A percentile compares a stretch with the other conserved stretches of the same genome.
phyloP scores from a whole-genome alignment of 1,140 invertebrate species.

The Leucophenga varia region DNA sequence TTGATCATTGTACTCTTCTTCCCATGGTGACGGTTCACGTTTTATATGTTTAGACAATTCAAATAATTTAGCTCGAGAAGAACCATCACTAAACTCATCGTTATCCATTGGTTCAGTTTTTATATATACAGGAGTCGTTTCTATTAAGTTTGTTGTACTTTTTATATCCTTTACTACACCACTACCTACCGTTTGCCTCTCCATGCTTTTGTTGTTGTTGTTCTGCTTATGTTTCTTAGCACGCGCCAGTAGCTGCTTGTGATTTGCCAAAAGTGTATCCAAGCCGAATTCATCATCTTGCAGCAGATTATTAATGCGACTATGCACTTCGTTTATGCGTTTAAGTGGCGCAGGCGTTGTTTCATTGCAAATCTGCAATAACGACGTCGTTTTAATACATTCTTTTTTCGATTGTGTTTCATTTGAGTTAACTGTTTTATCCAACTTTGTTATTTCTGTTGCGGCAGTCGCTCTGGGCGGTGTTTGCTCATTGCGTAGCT shows the following conservation, averaged over 20 bases:
- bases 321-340: conserved; percentile 43
- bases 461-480: too few species aligned
- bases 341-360: conserved; percentile 21
- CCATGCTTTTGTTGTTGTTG: conserved; percentile 23
- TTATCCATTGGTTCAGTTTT: conserved; percentile 6
- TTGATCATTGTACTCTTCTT: too few species aligned
- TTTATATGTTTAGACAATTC: not conserved
- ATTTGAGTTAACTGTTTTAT: too few species aligned
- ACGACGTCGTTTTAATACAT: conserved; percentile 34
- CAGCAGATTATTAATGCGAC: conserved; percentile 41
- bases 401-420: too few species aligned
- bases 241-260: conserved; percentile 26
- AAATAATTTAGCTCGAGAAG: too few species aligned
- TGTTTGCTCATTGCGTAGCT: conserved; percentile 1
- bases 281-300: conserved; percentile 40
- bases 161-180: not conserved
- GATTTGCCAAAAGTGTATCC: conserved; percentile 29
- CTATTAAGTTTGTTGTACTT: not conserved
- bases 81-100: too few species aligned
- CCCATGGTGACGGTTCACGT: not conserved
- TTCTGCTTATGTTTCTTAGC: conserved; percentile 25
- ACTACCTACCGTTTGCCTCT: not conserved
- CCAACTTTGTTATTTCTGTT: too few species aligned
- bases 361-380: conserved; percentile 5
- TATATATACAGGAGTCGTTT: not conserved